Percentiles rank a stretch among this genome's conserved stretches.
Conservation (phyloP, 2,113 vertebrate genomes). For the Gambusia affinis region DNA sequence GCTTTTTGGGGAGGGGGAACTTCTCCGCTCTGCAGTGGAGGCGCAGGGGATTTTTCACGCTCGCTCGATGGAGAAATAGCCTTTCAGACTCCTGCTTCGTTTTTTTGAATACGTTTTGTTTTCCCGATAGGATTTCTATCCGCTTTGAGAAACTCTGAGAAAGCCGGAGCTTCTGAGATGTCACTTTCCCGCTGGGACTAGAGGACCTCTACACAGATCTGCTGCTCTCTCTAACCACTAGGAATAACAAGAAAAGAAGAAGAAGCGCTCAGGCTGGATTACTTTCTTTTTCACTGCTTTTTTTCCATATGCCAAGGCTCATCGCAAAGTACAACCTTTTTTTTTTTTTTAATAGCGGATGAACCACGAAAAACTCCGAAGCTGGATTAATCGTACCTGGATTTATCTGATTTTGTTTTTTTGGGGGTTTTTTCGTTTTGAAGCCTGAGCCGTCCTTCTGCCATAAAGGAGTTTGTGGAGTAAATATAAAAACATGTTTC, state of each 20-base stretch:
- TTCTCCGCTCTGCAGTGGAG: constrained; percentile 53
- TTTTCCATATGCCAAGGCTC: constrained; percentile 32
- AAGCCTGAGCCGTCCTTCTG: neutral
- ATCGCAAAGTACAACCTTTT: neutral
- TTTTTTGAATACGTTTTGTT: constrained; percentile 22
- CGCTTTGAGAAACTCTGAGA: constrained; percentile 10
- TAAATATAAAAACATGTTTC: neutral
- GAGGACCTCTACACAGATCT: constrained; percentile 40
- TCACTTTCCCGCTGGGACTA: constrained; percentile 65
- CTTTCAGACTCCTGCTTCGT: constrained; percentile 43
- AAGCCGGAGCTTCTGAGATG: constrained; percentile 32
- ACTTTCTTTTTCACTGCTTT: constrained; percentile 1
- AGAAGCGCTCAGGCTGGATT: constrained; percentile 34
- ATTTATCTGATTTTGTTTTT: neutral
- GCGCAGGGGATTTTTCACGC: constrained; percentile 40
- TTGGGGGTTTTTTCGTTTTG: neutral
- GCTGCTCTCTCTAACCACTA: constrained; percentile 45
- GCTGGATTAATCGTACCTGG: neutral
- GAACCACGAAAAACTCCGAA: neutral
- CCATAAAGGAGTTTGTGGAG: neutral
- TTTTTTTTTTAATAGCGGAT: too few relatives aligned
- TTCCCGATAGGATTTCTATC: neutral
- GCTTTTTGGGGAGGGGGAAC: constrained; percentile 20
- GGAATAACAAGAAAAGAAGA: constrained; percentile 19
- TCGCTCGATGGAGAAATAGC: constrained; percentile 22